phyloP scores from a whole-genome alignment of 2,113 vertebrate species.

The Cinclus mexicanus region DNA sequence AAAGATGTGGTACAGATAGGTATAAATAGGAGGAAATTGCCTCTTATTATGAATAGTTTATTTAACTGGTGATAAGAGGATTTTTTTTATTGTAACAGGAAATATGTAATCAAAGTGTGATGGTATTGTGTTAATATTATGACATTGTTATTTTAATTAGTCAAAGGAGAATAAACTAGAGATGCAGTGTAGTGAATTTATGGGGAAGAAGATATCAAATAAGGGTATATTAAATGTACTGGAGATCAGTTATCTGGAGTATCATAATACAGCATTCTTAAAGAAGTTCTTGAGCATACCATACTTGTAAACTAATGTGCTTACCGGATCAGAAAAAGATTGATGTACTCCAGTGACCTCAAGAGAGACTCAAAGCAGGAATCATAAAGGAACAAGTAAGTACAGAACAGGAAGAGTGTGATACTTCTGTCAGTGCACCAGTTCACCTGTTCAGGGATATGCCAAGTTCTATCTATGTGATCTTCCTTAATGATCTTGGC shows the following conservation, averaged over 20 bases:
- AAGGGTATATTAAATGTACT: not conserved
- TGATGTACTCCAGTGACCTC: not conserved
- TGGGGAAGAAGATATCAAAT: not conserved
- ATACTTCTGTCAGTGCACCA: not conserved
- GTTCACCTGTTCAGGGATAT: not conserved
- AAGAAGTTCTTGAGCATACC: not conserved
- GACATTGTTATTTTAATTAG: not conserved
- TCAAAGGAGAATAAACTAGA: not conserved
- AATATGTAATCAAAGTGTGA: not conserved
- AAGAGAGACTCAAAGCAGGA: not conserved
- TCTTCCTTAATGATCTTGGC: not conserved
- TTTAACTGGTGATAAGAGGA: not conserved
- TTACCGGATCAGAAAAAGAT: not conserved
- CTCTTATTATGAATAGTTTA: not conserved
- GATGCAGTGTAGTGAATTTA: not conserved
- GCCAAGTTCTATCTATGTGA: not conserved
- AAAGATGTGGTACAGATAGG: not conserved
- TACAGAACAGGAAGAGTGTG: not conserved
- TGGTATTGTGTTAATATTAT: not conserved
- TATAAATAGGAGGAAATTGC: not conserved
- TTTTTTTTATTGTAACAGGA: not conserved
- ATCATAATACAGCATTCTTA: not conserved
- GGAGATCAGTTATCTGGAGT: not conserved
- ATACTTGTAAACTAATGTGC: not conserved
- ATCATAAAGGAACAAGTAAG: not conserved